Conservation (phyloP, 1,140 invertebrate species). For the Agrypnia vestita region DNA sequence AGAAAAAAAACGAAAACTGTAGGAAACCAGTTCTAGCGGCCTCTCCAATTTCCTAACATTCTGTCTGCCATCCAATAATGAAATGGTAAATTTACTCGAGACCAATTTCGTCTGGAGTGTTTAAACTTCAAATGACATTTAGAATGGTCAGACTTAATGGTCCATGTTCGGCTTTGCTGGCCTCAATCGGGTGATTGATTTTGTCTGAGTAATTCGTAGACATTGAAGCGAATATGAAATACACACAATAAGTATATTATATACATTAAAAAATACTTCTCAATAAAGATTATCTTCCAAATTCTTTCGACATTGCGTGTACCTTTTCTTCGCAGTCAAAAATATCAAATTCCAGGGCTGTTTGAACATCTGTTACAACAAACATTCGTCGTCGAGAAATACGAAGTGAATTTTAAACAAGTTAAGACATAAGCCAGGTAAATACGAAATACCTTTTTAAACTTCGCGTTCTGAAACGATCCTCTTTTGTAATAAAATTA, state of each 20-base stretch:
- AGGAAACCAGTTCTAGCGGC: constrained; percentile 56
- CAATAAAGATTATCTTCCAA: not conserved
- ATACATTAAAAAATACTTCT: not conserved
- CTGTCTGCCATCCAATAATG: constrained; percentile 21
- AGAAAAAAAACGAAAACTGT: constrained; percentile 51
- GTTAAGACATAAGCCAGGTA: constrained; percentile 16
- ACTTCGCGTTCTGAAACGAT: not conserved
- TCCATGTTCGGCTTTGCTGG: not conserved
- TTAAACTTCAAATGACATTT: constrained; percentile 44
- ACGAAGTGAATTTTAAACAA: constrained; percentile 24
- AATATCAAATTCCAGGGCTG: constrained; percentile 39
- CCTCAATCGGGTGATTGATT: constrained; percentile 3
- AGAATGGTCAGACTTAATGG: constrained; percentile 14
- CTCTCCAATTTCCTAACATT: constrained; percentile 34
- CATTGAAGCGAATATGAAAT: not conserved
- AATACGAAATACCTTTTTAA: not conserved
- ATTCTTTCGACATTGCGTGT: constrained; percentile 32
- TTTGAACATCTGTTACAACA: constrained; percentile 46
- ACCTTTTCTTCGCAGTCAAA: not conserved
- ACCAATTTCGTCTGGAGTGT: not conserved
- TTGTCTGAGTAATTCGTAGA: not conserved
- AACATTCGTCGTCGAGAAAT: not conserved
- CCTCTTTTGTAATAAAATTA: no score
- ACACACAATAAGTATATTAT: not conserved
- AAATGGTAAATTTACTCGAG: constrained; percentile 18